A percentile compares a stretch with the other conserved stretches of the same genome.
Conservation (phyloP, 1,140 invertebrate genomes). For the Chymomyza costata region DNA sequence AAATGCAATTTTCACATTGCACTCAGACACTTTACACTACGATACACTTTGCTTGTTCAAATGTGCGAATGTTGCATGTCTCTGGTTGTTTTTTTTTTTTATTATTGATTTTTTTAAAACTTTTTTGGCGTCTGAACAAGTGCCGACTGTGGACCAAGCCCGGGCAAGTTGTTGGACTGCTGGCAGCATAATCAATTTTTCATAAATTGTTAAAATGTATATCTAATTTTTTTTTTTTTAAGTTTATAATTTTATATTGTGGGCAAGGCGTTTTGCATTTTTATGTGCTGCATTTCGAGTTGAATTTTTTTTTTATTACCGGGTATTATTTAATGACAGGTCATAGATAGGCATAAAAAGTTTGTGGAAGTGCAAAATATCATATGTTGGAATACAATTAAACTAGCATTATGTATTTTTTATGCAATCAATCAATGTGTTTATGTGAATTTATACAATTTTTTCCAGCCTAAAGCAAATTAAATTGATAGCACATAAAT, state of each 20-base stretch:
- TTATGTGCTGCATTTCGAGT: constrained; percentile 49
- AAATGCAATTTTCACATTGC: constrained; percentile 66
- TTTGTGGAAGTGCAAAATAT: no score
- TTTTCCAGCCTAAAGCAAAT: constrained; percentile 2
- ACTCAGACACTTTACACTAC: no score
- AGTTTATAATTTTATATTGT: constrained; percentile 16
- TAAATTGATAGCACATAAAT: background rate
- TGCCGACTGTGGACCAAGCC: constrained; percentile 29
- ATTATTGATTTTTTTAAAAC: constrained; percentile 41
- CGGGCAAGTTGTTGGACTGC: constrained; percentile 36
- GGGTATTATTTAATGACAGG: constrained; percentile 60
- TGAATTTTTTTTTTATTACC: constrained; percentile 48
- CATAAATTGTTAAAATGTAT: constrained; percentile 65
- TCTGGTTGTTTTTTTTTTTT: constrained; percentile 28
- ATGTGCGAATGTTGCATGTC: constrained; percentile 43
- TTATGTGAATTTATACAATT: constrained; percentile 6
- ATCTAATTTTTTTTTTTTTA: constrained; percentile 23
- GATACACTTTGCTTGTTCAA: constrained; percentile 15
- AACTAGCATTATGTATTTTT: no score
- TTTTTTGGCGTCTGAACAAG: constrained; percentile 40
- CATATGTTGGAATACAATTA: no score
- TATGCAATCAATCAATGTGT: constrained; percentile 17
- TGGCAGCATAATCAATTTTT: constrained; percentile 71
- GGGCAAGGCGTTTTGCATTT: constrained; percentile 56
- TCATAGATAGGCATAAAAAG: no score